Evolutionary conservation across 2,888 invertebrate species (phyloP).

Genomic region (Parelbella ahira): DNA sequence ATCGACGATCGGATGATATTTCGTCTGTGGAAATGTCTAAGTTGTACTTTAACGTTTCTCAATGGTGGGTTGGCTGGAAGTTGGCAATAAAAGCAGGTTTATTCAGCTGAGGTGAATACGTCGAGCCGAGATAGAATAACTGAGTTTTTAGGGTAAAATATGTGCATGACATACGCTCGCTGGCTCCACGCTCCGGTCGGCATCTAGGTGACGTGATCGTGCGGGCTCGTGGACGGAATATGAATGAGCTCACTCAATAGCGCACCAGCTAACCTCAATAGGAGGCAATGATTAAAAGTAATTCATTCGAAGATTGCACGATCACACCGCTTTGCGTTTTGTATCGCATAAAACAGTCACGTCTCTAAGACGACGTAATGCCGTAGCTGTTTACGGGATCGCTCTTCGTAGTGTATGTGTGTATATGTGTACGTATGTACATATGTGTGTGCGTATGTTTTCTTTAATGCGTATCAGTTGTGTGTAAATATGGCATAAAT

Average conservation of each 20-base stretch:
- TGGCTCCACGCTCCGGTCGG: slow-evolving; percentile 13
- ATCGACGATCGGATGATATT: no score
- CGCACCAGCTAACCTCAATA: slow-evolving; percentile 19
- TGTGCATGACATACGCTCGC: slow-evolving; percentile 22
- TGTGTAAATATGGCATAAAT: background rate
- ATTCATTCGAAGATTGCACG: slow-evolving; percentile 46
- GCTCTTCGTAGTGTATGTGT: slow-evolving; percentile 7
- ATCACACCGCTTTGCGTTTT: slow-evolving; percentile 32
- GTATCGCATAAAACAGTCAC: slow-evolving; percentile 43
- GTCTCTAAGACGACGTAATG: slow-evolving; percentile 28
- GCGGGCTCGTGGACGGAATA: slow-evolving; percentile 27
- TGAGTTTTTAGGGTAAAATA: slow-evolving; percentile 14
- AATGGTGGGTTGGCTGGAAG: background rate
- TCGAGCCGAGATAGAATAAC: slow-evolving; percentile 8
- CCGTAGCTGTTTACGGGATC: slow-evolving; percentile 17
- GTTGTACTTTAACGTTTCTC: no score
- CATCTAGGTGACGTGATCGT: slow-evolving; percentile 17
- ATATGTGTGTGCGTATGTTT: no score
- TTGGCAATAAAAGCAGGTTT: slow-evolving; percentile 7
- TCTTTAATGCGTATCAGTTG: no score
- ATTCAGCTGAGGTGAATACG: background rate
- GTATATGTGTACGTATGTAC: no score
- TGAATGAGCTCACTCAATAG: slow-evolving; percentile 37
- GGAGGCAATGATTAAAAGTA: slow-evolving; percentile 43
- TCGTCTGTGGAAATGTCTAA: no score